A percentile compares a stretch with the other conserved stretches of the same genome.
Evolutionary conservation across 30 jellyfish, hydroid and myxozoan genomes (phyloP).

Genomic region (Hydractinia symbiolongicarpus): DNA sequence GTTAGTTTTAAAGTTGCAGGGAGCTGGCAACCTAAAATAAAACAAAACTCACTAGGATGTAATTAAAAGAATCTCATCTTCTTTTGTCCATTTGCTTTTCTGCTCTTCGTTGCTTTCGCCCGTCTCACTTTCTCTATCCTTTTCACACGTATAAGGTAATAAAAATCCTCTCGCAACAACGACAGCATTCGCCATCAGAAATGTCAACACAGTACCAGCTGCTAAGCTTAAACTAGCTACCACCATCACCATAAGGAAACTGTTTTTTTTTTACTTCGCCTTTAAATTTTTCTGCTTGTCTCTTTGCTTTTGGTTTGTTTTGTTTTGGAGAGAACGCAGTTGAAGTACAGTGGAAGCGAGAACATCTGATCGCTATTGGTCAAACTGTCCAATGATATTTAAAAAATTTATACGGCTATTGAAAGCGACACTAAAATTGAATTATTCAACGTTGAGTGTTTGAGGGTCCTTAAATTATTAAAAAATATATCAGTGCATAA

Average conservation of each 20-base stretch:
- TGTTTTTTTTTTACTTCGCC: background rate
- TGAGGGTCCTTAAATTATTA: no score
- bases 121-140: background rate
- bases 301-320: background rate
- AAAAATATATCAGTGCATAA: no score
- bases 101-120: background rate
- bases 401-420: no score
- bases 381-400: no score
- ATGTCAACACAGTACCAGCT: constrained; percentile 43
- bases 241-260: constrained; percentile 31
- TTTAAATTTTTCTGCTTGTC: background rate
- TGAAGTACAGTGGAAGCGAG: no score
- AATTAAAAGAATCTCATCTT: constrained; percentile 1
- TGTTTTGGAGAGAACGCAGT: background rate
- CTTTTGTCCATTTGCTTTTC: constrained; percentile 15
- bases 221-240: constrained; percentile 37
- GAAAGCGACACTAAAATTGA: no score
- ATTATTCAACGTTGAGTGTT: no score
- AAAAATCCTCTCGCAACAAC: constrained; percentile 45
- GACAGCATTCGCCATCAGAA: constrained; percentile 47
- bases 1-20: no score
- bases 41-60: constrained; percentile 3
- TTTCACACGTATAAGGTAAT: constrained; percentile 29
- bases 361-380: no score
- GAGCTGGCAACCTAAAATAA: background rate